These are phyloP conservation scores for Miniopterus natalensis DNA, from an alignment of 2,113 vertebrate genomes.

Conservation along the genomic window DNA sequence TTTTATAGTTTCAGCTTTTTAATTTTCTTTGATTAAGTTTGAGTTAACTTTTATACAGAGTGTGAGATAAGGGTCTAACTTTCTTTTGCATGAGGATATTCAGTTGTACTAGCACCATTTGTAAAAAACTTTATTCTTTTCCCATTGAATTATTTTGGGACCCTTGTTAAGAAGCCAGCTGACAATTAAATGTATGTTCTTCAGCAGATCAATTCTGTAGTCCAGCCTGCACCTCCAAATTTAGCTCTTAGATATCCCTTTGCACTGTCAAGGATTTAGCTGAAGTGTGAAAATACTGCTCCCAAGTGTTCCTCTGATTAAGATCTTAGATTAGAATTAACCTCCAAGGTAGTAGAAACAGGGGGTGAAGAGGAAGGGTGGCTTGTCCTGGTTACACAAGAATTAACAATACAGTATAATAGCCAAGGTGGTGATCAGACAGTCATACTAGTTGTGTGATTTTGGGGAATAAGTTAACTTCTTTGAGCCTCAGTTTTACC, in stretches of 20 bases:
- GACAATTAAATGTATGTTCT: neutral
- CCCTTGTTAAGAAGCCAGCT: neutral
- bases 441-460: neutral
- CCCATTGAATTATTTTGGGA: neutral
- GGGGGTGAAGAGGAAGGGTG: neutral
- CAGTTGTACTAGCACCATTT: neutral
- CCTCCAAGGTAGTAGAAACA: neutral
- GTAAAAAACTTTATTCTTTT: neutral
- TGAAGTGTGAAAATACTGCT: neutral
- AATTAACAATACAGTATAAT: neutral
- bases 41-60: neutral
- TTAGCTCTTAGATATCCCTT: conserved; percentile 13
- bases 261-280: neutral
- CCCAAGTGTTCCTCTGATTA: neutral
- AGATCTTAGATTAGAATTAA: conserved; percentile 31
- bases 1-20: neutral
- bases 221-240: neutral
- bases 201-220: neutral
- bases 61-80: neutral
- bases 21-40: neutral
- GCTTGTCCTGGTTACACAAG: neutral
- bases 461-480: neutral
- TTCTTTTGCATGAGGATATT: neutral
- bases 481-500: neutral
- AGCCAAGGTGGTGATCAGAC: neutral